Conservation (phyloP, 2,888 invertebrate species). For the Rhamnusium bicolor region DNA sequence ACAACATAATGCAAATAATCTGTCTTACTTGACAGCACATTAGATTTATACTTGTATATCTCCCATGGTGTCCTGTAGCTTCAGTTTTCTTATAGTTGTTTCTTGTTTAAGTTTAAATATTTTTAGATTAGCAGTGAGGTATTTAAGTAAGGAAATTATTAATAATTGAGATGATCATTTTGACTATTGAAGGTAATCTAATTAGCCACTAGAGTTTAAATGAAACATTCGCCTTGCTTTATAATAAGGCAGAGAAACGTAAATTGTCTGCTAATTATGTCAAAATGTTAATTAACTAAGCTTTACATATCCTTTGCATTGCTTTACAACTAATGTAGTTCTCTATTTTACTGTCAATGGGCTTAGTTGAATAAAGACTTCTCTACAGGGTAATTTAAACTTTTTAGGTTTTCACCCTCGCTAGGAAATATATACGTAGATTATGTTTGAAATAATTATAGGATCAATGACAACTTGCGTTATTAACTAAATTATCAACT, state of each 20-base stretch:
- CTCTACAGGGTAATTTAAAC: too few relatives aligned
- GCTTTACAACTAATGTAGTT: neutral
- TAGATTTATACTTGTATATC: neutral
- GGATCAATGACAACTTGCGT: too few relatives aligned
- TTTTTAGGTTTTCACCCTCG: too few relatives aligned
- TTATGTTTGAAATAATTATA: too few relatives aligned
- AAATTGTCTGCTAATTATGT: slow-evolving; percentile 25
- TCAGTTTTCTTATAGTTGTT: neutral
- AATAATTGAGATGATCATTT: neutral
- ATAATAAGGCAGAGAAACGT: neutral
- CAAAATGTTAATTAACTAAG: slow-evolving; percentile 9
- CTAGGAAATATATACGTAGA: too few relatives aligned
- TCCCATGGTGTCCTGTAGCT: neutral
- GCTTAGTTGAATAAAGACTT: too few relatives aligned
- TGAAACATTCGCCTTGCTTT: slow-evolving; percentile 18
- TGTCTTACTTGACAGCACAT: neutral
- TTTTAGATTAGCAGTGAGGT: neutral
- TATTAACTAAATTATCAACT: too few relatives aligned
- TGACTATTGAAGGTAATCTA: slow-evolving; percentile 11
- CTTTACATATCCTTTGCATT: neutral
- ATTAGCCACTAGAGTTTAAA: neutral
- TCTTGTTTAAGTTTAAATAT: neutral
- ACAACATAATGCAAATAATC: neutral
- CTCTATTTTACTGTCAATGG: neutral
- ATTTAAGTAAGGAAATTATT: neutral